Evolutionary conservation across 2,888 invertebrate species (phyloP), one percentile per base, ranked within the genome.

Genomic region (Drymonia ruficornis): DNA sequence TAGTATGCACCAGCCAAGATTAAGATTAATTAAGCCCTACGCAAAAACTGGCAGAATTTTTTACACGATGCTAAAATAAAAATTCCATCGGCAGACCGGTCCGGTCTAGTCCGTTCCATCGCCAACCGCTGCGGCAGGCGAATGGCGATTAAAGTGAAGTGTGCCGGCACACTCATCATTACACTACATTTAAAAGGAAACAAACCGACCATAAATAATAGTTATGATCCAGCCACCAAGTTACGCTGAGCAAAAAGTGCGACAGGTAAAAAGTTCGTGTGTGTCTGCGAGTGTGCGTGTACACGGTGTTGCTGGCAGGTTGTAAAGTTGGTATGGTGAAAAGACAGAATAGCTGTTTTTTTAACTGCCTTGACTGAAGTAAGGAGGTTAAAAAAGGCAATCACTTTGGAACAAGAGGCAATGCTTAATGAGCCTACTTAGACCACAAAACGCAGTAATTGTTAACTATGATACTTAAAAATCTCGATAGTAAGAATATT

Each of bases 141-240:
- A 45, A 28, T 28, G 45, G 13, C 28, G 28, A 45, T 45, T 28
- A 28, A 45, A 28, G 28, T 45, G 45, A 45, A 45, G 23, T 28
- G 42, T 60, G 77, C 67, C 75, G 67, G 70, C 64, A 69, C 72
- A 77, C 74, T 81, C 80, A 78, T 83, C 81, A 83, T 84, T 83
- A 80, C 77, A 84, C 78, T 79, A 85, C 84, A 86, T 85, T 86
- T 84, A 78, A 86, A 86, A 84, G 75, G 87, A 85, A 85, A 83
- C 82, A 84, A 85, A 84, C 80, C 73, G 75, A 75, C 77, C 82
- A 83, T 87, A 86, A 86, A 86, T 81, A 83, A 83, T 86, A 84
- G 86, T 87, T 83, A 84, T 80, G 83, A 80, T 75, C 72, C 77
- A 64, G 86, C 85, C 81, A 81, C 86, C 82, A 78, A 59, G 83